These are phyloP conservation scores for Drosophila orosa DNA, from an alignment of 1,140 invertebrate species.

Conservation along the genomic window DNA sequence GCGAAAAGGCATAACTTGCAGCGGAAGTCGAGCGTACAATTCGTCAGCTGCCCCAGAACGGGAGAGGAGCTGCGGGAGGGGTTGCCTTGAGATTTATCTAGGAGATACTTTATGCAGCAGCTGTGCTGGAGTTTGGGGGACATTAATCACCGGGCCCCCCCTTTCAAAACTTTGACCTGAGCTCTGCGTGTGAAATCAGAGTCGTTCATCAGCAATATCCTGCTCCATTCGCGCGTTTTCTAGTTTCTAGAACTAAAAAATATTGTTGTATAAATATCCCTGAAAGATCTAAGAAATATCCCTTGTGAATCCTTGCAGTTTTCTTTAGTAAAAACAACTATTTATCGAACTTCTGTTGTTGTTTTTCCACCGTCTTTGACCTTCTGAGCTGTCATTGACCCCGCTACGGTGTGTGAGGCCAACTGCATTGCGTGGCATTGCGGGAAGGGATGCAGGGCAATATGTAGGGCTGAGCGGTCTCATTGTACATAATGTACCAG, in stretches of 20 bases:
- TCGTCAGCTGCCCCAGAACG: slow-evolving; percentile 46
- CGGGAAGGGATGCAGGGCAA: slow-evolving; percentile 12
- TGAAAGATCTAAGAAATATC: not conserved
- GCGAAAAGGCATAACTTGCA: slow-evolving; percentile 60
- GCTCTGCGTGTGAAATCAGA: slow-evolving; percentile 52
- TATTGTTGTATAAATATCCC: not conserved
- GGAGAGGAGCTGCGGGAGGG: not conserved
- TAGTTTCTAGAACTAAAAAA: not conserved
- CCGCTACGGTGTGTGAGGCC: slow-evolving; percentile 40
- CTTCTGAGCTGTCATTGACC: slow-evolving; percentile 83
- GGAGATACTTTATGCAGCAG: slow-evolving; percentile 65
- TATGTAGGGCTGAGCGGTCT: slow-evolving; percentile 23
- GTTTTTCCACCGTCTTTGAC: slow-evolving; percentile 53
- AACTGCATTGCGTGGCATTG: slow-evolving; percentile 52
- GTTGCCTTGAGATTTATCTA: slow-evolving; percentile 64
- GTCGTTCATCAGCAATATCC: slow-evolving; percentile 71
- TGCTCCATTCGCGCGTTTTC: slow-evolving; percentile 7
- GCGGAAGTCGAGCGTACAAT: slow-evolving; percentile 60
- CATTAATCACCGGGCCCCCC: slow-evolving; percentile 46
- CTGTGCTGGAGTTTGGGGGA: slow-evolving; percentile 36
- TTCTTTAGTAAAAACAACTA: slow-evolving; percentile 10
- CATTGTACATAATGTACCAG: slow-evolving; percentile 54
- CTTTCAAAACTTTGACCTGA: slow-evolving; percentile 18
- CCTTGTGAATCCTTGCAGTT: not conserved
- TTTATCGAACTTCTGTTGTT: slow-evolving; percentile 15